Conservation (phyloP, 1,140 invertebrate genomes). For the Sinonovacula constricta region DNA sequence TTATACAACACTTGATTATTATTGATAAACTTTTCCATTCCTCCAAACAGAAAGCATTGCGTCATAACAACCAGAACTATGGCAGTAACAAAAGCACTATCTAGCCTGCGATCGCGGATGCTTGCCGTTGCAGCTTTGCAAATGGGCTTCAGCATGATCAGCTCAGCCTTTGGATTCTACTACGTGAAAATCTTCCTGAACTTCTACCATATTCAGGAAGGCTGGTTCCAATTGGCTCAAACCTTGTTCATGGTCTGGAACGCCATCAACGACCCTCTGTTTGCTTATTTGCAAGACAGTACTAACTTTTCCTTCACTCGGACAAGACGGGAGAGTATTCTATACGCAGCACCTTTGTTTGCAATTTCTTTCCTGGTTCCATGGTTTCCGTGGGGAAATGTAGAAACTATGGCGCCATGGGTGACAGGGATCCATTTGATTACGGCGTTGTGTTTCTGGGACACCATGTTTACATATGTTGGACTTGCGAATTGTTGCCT, state of each 20-base stretch:
- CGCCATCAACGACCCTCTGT: conserved; percentile 79
- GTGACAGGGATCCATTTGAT: conserved; percentile 78
- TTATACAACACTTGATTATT: no score
- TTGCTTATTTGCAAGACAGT: conserved; percentile 78
- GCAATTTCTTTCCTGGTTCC: conserved; percentile 77
- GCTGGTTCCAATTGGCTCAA: conserved; percentile 79
- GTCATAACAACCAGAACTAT: no score
- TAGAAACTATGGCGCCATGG: conserved; percentile 24
- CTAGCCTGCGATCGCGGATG: conserved; percentile 19
- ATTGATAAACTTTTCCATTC: no score
- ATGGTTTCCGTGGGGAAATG: conserved; percentile 77
- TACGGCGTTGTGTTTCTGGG: conserved; percentile 77
- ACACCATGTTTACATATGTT: conserved; percentile 79
- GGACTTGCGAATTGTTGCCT: conserved; percentile 77
- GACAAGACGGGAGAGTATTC: conserved; percentile 74
- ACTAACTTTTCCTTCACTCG: conserved; percentile 70
- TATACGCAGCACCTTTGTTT: conserved; percentile 77
- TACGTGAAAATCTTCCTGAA: conserved; percentile 79
- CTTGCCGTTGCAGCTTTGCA: conserved; percentile 61
- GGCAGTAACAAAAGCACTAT: no score
- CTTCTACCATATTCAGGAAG: conserved; percentile 76
- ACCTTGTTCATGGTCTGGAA: conserved; percentile 79
- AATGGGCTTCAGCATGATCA: conserved; percentile 63
- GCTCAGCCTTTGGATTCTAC: conserved; percentile 68
- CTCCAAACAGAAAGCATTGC: no score